A percentile compares a stretch with the other conserved stretches of the same genome.
These are phyloP conservation scores for Malurus leucopterus DNA, from an alignment of 2,797 vertebrate species.

Conservation along the genomic window DNA sequence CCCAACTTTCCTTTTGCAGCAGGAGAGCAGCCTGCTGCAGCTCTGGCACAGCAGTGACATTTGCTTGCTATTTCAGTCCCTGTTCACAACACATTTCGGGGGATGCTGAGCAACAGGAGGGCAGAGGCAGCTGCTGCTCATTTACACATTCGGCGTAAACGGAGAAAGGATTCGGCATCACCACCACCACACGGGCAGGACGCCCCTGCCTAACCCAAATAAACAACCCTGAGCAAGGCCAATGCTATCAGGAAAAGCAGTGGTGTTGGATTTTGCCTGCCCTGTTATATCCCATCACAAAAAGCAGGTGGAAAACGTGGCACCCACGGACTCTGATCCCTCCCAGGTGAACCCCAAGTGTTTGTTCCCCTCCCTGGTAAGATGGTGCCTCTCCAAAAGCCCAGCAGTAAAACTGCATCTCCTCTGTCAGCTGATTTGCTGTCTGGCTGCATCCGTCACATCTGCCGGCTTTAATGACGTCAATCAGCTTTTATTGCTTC, in stretches of 20 bases:
- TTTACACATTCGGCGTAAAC: not conserved
- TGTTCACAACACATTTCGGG: not conserved
- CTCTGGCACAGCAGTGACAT: not conserved
- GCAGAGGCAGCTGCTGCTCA: slow-evolving; percentile 27
- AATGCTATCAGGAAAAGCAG: not conserved
- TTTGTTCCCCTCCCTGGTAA: not conserved
- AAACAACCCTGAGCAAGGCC: not conserved
- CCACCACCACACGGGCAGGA: not conserved
- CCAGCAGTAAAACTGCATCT: not conserved
- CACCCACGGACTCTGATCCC: no score
- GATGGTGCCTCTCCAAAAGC: not conserved
- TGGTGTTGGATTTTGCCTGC: not conserved
- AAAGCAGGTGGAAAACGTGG: not conserved
- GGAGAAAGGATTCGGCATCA: not conserved
- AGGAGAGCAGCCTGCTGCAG: not conserved
- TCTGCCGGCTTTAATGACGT: slow-evolving; percentile 32
- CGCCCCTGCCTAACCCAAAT: not conserved
- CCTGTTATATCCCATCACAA: not conserved
- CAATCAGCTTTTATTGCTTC: slow-evolving; percentile 43
- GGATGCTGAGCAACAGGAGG: slow-evolving; percentile 31
- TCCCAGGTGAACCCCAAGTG: not conserved
- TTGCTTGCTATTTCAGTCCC: slow-evolving; percentile 10
- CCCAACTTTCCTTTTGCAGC: not conserved
- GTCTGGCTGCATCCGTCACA: slow-evolving; percentile 21
- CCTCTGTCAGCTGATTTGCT: slow-evolving; percentile 13